Base-by-base conservation (phyloP, 1,140 invertebrate genomes). In the Trichonephila clavata region DNA sequence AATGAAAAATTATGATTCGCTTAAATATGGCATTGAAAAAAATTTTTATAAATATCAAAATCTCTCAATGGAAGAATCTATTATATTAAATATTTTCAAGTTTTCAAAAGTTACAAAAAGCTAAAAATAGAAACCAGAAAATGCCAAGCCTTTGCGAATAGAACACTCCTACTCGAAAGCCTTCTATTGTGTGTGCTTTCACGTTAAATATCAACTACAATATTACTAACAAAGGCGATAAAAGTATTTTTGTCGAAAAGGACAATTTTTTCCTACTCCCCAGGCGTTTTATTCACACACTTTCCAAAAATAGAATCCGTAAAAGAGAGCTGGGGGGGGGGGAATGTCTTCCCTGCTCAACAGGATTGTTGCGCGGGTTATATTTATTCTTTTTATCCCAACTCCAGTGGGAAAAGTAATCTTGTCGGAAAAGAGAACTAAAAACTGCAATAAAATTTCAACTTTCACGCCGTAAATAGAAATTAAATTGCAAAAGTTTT, bases 271-370 rank as follows among this genome's bases (percentile, higher is more conserved):
- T 77, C 2, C 16, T 18, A 7, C 5, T 4, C 27, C 27, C 16
- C 24, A 1, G 18, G 27, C 27, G 14, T 6, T 18, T 16, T 16
- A 32, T 77, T 77, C 68, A 4, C 24, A 16, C 4, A 14, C 68
- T 77, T 77, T 77, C 68, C 68, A 32, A 77, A 77, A 77, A 77
- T 77, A 77, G 68, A 77, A 77, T 6, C 4, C 68, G 27, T 7
- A 14, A 32, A 18, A 18, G 16, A 5, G 68, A 32, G 3, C 0
- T 18, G 27, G 27, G 18, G 8, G 8, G 6, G 8, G 8, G 8
- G 8, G 8, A 6, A 50, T 50, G 8, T 50, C 5, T 50, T 50
- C 5, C 6, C 43, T 50, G 5, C 43, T 10, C 43, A 50, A 50
- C 43, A 50, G 43, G 43, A 50, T 50, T 50, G 43, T 50, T 50